Percentiles rank a stretch among this genome's conserved stretches.
phyloP scores from a whole-genome alignment of 2,888 invertebrate genomes.

The Antheraea yamamai region DNA sequence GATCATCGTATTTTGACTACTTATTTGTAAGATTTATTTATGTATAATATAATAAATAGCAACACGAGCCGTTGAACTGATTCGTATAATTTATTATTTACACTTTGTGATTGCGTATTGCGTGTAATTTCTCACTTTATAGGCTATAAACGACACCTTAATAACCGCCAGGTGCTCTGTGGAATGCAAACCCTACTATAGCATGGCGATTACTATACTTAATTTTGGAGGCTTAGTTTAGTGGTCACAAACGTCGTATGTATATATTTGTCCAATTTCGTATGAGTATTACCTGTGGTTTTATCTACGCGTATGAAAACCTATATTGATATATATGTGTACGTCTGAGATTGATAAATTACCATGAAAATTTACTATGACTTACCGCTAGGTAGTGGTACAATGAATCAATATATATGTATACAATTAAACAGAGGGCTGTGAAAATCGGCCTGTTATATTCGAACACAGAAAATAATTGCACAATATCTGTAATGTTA shows the following conservation, averaged over 20 bases:
- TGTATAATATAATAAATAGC: neutral
- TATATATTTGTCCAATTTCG: neutral
- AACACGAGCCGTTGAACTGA: neutral
- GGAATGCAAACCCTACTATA: conserved; percentile 1
- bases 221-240: conserved; percentile 8
- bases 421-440: too few relatives aligned
- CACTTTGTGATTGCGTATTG: conserved; percentile 19
- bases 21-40: neutral
- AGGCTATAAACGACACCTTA: conserved; percentile 6
- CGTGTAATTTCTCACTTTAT: conserved; percentile 28
- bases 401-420: too few relatives aligned
- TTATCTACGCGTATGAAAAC: neutral
- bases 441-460: too few relatives aligned
- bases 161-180: neutral
- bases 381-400: too few relatives aligned
- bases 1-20: neutral
- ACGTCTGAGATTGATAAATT: too few relatives aligned
- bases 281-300: neutral
- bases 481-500: too few relatives aligned
- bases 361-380: too few relatives aligned
- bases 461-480: too few relatives aligned
- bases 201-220: neutral
- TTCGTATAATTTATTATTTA: conserved; percentile 11
- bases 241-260: neutral
- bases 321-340: too few relatives aligned